These are phyloP conservation scores for Atta texana DNA, from an alignment of 1,140 invertebrate genomes.

Conservation along the genomic window DNA sequence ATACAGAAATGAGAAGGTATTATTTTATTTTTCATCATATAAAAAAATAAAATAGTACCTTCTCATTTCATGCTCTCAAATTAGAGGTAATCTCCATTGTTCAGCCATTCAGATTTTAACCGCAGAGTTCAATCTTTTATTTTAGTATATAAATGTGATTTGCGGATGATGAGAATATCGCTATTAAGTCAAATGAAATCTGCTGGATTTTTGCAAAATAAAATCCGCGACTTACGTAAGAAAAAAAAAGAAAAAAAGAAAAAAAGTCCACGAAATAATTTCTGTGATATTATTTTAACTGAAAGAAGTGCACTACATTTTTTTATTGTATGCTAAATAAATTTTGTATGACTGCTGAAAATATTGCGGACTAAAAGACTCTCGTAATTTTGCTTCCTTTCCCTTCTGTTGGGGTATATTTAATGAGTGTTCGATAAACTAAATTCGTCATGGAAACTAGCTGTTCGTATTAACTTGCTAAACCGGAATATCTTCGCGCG, in stretches of 20 bases:
- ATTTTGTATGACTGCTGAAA: not conserved
- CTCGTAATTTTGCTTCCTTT: not conserved
- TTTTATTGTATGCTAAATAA: not conserved
- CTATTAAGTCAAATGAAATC: not conserved
- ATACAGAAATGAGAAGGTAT: not conserved
- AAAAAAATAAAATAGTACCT: no score
- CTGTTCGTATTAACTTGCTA: conserved; percentile 2
- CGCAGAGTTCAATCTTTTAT: conserved; percentile 10
- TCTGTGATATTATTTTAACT: not conserved
- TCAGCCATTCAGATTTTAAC: not conserved
- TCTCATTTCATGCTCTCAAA: not conserved
- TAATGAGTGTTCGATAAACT: not conserved
- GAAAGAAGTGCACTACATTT: not conserved
- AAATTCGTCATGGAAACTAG: conserved; percentile 18
- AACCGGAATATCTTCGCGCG: conserved; percentile 44
- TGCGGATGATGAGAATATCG: conserved; percentile 24
- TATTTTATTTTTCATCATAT: conserved; percentile 18
- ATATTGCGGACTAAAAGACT: not conserved
- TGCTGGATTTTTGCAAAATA: not conserved
- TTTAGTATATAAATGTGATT: conserved; percentile 20
- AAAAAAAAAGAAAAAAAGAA: no score
- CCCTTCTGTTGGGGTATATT: not conserved
- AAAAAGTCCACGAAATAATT: not conserved
- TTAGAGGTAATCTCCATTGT: not conserved
- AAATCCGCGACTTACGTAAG: not conserved